Base-by-base conservation (phyloP, 2,797 vertebrate species). In the Pseudochromis fuscus region DNA sequence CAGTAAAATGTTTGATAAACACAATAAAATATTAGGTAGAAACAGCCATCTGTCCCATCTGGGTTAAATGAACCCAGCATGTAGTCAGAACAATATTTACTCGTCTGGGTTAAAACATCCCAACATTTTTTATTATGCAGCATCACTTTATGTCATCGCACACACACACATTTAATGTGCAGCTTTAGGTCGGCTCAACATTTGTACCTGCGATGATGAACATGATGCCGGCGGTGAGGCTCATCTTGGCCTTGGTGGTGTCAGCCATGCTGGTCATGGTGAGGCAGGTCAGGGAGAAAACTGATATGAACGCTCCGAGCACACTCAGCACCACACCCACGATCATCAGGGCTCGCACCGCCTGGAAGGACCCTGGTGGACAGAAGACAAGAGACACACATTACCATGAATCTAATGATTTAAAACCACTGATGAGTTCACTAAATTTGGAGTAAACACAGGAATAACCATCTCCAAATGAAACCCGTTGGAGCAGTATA, bases 251-350 rank as follows among this genome's bases (percentile, higher is more conserved):
- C 85, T 96, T 97, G 80, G 93, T 85, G 0, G 91, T 75, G 1
- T 96, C 94, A 12, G 94, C 93, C 93, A 96, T 96, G 76, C 8
- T 92, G 55, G 91, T 95, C 0, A 96, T 94, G 1, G 92, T 94
- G 63, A 97, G 93, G 70, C 96, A 97, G 74, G 95, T 96, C 50
- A 97, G 85, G 21, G 96, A 95, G 63, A 97, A 95, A 60, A 97
- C 40, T 18, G 95, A 94, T 42, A 96, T 93, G 0, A 96, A 10
- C 2, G 93, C 84, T 7, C 92, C 94, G 0, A 96, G 90, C 58
- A 92, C 87, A 0, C 95, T 92, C 77, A 98, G 85, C 49, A 98
- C 93, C 0, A 96, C 94, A 0, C 95, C 94, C 53, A 97, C 93
- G 0, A 98, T 91, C 96, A 98, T 97, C 73, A 97, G 93, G 10